Percentiles rank a stretch among this genome's conserved stretches.
phyloP scores from a whole-genome alignment of 2,113 vertebrate genomes.

The Pterocles orientalis region DNA sequence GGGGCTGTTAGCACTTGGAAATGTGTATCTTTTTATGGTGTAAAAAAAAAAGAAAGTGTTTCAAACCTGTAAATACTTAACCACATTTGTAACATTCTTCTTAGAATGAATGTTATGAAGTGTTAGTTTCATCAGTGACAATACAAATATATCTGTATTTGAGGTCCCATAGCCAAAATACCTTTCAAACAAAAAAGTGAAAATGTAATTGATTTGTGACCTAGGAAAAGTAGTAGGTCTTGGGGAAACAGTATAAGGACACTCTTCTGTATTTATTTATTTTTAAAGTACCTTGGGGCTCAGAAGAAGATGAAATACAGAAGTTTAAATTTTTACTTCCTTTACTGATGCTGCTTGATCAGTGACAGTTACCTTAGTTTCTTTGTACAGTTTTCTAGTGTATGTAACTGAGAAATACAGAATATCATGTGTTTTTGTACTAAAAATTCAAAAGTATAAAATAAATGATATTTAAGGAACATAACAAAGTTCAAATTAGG shows the following conservation, averaged over 20 bases:
- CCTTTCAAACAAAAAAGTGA: neutral
- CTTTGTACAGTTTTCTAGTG: neutral
- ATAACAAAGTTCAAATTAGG: neutral
- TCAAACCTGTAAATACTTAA: neutral
- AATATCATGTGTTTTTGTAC: neutral
- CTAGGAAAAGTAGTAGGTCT: neutral
- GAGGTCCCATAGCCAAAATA: neutral
- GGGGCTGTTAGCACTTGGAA: neutral
- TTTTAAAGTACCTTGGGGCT: neutral
- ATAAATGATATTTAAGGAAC: neutral
- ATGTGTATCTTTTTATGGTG: neutral
- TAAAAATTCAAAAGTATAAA: neutral
- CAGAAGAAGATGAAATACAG: neutral
- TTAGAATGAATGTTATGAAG: neutral
- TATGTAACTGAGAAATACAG: neutral
- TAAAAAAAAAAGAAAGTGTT: neutral
- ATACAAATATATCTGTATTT: neutral
- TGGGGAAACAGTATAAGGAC: neutral
- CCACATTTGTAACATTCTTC: neutral
- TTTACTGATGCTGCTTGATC: neutral
- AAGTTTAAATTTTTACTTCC: neutral
- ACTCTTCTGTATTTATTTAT: neutral
- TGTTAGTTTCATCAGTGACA: neutral
- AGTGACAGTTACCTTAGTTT: neutral
- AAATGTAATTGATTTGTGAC: neutral